These are phyloP conservation scores for Linnaemya vulpina DNA, from an alignment of 2,888 invertebrate species.

Conservation along the genomic window DNA sequence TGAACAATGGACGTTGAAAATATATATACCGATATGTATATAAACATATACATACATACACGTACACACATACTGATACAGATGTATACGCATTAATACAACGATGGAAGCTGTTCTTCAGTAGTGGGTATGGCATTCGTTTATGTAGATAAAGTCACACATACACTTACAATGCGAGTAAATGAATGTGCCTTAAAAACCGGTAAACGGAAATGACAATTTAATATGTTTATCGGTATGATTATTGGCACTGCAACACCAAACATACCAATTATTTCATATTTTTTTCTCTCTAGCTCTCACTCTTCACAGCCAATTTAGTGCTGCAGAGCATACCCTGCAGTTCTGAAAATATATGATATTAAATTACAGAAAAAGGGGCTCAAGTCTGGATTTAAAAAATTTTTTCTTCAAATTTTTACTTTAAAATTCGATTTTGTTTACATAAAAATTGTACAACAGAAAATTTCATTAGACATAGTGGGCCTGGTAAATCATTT, in stretches of 20 bases:
- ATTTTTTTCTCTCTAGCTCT: background rate
- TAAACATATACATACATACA: background rate
- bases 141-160: background rate
- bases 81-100: background rate
- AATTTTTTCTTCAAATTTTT: too few species aligned
- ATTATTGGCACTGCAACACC: constrained; percentile 37
- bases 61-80: background rate
- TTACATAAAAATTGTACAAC: too few species aligned
- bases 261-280: background rate
- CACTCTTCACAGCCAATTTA: background rate
- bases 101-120: background rate
- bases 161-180: constrained; percentile 14
- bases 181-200: constrained; percentile 54
- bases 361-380: too few species aligned
- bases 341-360: background rate
- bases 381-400: too few species aligned
- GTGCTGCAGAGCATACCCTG: background rate
- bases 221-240: constrained; percentile 67
- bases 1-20: constrained; percentile 49
- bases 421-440: too few species aligned
- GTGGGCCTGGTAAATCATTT: too few species aligned
- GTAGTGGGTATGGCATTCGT: background rate
- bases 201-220: constrained; percentile 70
- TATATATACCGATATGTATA: too few species aligned
- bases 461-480: too few species aligned